Conservation (phyloP, 2,113 vertebrate species). For the Anser cygnoides region DNA sequence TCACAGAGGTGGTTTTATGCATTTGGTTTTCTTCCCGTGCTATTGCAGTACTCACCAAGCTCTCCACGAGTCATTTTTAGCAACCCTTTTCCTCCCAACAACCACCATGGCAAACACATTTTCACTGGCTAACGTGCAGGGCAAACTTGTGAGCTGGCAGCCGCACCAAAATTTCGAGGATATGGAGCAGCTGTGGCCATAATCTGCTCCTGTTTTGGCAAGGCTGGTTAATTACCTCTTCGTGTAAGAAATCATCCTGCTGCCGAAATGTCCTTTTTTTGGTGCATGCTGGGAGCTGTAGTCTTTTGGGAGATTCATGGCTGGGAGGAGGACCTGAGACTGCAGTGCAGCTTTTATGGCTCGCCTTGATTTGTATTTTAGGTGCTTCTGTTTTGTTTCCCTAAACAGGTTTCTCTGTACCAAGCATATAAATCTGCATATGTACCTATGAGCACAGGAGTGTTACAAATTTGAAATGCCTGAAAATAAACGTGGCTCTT, state of each 20-base stretch:
- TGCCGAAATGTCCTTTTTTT: background rate
- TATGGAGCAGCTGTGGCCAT: background rate
- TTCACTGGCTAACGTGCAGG: background rate
- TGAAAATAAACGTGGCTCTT: conserved; percentile 16
- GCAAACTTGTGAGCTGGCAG: background rate
- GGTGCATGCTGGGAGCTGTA: conserved; percentile 1
- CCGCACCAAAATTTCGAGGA: background rate
- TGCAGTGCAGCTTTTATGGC: background rate
- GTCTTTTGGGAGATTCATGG: background rate
- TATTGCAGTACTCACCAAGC: background rate
- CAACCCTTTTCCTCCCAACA: background rate
- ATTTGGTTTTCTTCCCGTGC: background rate
- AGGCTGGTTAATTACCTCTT: conserved; percentile 28
- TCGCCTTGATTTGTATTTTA: background rate
- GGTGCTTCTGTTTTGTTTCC: background rate
- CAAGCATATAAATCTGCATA: background rate
- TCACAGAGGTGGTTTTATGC: background rate
- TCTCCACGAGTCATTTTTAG: background rate
- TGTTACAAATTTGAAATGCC: background rate
- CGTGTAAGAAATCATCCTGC: background rate
- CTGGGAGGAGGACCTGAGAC: rapidly evolving
- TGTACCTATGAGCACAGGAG: background rate
- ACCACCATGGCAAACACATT: background rate
- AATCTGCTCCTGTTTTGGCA: background rate
- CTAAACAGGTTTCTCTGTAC: background rate